Evolutionary conservation across 2,797 vertebrate species (phyloP).

Genomic region (Anguilla marmorata): DNA sequence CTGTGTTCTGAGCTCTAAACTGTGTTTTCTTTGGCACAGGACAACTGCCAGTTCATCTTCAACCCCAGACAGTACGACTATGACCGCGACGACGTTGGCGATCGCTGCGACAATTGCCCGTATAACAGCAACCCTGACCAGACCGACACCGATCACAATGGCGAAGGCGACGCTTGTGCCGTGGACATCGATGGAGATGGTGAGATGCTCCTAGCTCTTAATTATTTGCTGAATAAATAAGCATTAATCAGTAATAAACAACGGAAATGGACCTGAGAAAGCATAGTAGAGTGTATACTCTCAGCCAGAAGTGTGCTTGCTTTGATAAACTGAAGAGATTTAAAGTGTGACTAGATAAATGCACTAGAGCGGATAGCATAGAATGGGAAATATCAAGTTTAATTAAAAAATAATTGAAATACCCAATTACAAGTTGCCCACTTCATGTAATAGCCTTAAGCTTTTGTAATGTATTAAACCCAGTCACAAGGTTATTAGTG

Average conservation of each 20-base stretch:
- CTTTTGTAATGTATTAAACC: background rate
- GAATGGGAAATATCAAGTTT: background rate
- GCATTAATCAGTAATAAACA: background rate
- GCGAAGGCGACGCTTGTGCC: constrained; percentile 93
- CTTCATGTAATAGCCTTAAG: constrained; percentile 6
- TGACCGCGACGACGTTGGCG: constrained; percentile 93
- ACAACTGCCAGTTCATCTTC: constrained; percentile 95
- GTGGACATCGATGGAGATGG: constrained; percentile 96
- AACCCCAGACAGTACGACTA: constrained; percentile 98
- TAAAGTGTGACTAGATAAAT: background rate
- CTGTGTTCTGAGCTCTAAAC: background rate
- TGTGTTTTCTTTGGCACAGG: constrained; percentile 68
- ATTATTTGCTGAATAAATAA: background rate
- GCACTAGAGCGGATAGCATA: background rate
- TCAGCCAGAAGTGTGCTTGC: too few species aligned
- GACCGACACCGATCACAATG: constrained; percentile 91
- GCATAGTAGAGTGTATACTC: background rate
- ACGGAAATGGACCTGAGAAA: background rate
- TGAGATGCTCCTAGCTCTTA: constrained; percentile 57
- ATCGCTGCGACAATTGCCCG: constrained; percentile 95
- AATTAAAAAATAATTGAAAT: background rate
- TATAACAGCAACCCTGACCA: constrained; percentile 98
- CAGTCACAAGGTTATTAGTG: constrained; percentile 18
- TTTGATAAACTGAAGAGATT: background rate
- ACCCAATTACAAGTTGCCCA: background rate